These are phyloP conservation scores for Platygyra sinensis DNA, from an alignment of 64 coral and sea anemone genomes.

Conservation along the genomic window DNA sequence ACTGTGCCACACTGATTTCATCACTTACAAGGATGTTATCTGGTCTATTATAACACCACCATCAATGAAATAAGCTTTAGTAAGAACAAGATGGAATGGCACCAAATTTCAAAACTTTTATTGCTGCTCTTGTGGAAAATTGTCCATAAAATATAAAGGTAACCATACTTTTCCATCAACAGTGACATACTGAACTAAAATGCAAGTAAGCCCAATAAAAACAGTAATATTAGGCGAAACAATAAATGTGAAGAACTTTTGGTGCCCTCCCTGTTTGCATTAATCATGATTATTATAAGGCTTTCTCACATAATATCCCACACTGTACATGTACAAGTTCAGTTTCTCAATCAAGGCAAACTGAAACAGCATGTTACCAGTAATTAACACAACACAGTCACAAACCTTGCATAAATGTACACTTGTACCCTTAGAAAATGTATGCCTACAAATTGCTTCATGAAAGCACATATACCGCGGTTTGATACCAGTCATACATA, in stretches of 20 bases:
- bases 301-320: not conserved
- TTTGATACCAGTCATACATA: conserved; percentile 45
- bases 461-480: not conserved
- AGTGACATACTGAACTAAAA: too few species aligned
- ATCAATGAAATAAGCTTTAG: not conserved
- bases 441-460: conserved; percentile 21
- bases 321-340: not conserved
- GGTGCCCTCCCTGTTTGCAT: not conserved
- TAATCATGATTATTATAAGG: not conserved
- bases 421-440: not conserved
- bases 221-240: too few species aligned
- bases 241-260: not conserved
- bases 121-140: not conserved
- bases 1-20: not conserved
- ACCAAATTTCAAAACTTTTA: not conserved
- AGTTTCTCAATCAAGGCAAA: not conserved
- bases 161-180: too few species aligned
- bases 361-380: not conserved
- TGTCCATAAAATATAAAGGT: too few species aligned
- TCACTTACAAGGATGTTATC: not conserved
- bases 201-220: too few species aligned
- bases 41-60: not conserved
- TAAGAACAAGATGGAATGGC: not conserved
- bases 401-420: not conserved
- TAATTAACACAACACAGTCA: not conserved